Evolutionary conservation across 1,140 invertebrate species (phyloP).

Genomic region (Aethina tumida): DNA sequence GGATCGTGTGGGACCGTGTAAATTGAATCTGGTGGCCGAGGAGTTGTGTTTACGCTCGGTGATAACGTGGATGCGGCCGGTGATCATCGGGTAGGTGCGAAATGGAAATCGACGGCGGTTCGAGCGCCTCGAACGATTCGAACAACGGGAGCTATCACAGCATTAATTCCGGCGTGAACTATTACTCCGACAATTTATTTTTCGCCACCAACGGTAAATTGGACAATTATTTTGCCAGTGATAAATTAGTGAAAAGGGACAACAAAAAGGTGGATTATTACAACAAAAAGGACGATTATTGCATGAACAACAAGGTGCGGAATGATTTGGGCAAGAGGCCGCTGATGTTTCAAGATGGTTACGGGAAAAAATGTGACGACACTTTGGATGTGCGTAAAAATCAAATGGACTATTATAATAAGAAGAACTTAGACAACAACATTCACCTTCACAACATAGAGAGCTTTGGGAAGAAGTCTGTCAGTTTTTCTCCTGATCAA

Average conservation of each 20-base stretch:
- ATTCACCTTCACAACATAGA: conserved; percentile 29
- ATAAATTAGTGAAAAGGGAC: conserved; percentile 21
- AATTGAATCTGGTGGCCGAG: no score
- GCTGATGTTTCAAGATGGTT: conserved; percentile 19
- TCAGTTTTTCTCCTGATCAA: conserved; percentile 35
- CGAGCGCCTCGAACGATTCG: conserved; percentile 31
- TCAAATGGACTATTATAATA: conserved; percentile 17
- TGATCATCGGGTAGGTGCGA: no score
- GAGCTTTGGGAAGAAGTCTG: conserved; percentile 30
- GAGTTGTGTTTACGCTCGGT: no score
- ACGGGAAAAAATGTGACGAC: conserved; percentile 24
- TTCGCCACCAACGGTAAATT: conserved; percentile 25
- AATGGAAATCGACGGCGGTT: conserved; percentile 31
- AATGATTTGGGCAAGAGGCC: conserved; percentile 20
- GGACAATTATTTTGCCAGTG: conserved; percentile 23
- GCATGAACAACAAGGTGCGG: conserved; percentile 15
- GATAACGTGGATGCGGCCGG: no score
- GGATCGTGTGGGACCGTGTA: no score
- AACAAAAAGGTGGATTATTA: conserved; percentile 14
- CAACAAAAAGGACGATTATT: conserved; percentile 18
- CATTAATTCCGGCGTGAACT: conserved; percentile 20
- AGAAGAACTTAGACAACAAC: conserved; percentile 19
- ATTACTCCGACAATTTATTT: conserved; percentile 29
- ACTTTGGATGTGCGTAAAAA: conserved; percentile 18
- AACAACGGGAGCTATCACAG: conserved; percentile 21